These are phyloP conservation scores for Vombatus ursinus DNA, from an alignment of 2,113 vertebrate species.

Conservation along the genomic window DNA sequence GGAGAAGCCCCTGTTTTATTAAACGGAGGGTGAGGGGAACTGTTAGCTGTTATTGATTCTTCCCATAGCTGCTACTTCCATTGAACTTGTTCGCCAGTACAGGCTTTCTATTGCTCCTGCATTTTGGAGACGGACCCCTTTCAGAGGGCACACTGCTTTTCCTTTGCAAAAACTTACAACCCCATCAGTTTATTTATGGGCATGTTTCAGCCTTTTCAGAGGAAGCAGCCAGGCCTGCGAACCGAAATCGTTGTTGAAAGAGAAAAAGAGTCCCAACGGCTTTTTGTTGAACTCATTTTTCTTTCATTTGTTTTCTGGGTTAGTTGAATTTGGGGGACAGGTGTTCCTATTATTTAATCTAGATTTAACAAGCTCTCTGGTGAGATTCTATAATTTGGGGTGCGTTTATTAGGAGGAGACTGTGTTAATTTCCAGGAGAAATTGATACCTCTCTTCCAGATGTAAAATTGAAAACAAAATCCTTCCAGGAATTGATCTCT, in stretches of 20 bases:
- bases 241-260: conserved; percentile 28
- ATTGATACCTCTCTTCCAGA: neutral
- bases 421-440: conserved; percentile 10
- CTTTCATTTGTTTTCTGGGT: conserved; percentile 11
- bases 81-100: conserved; percentile 11
- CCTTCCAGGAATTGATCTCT: neutral
- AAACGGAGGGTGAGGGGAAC: conserved; percentile 57
- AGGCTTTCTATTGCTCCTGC: conserved; percentile 48
- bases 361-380: conserved; percentile 19
- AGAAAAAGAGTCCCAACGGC: neutral
- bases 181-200: conserved; percentile 23
- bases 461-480: conserved; percentile 29
- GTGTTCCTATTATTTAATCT: neutral
- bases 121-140: conserved; percentile 42
- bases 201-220: conserved; percentile 41
- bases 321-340: neutral
- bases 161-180: conserved; percentile 60
- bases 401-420: conserved; percentile 36
- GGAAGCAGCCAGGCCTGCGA: conserved; percentile 23
- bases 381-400: conserved; percentile 35
- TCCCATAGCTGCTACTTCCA: conserved; percentile 40
- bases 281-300: conserved; percentile 55
- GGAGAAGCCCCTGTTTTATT: neutral
- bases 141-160: conserved; percentile 42
- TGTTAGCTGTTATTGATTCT: conserved; percentile 61